Percentiles rank a stretch among this genome's conserved stretches.
These are phyloP conservation scores for Isotomurus palustris DNA, from an alignment of 2,888 invertebrate species.

Conservation along the genomic window DNA sequence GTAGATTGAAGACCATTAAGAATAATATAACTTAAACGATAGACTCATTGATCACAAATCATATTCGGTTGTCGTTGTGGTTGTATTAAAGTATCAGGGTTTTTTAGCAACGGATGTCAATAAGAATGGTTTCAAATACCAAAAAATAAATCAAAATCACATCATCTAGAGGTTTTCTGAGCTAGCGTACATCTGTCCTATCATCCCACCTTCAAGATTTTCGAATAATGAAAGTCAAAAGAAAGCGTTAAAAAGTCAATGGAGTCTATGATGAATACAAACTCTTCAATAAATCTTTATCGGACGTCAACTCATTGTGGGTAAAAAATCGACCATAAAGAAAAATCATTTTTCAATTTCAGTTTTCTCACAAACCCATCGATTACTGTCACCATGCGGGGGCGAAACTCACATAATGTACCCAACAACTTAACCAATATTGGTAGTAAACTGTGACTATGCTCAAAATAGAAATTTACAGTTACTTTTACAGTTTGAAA, in stretches of 20 bases:
- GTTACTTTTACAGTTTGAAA: too few relatives aligned
- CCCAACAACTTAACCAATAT: neutral
- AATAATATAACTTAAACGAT: too few relatives aligned
- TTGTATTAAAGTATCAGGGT: constrained; percentile 15
- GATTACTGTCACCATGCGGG: constrained; percentile 46
- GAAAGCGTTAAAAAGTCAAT: constrained; percentile 19
- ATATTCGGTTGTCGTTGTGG: constrained; percentile 31
- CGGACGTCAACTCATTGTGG: constrained; percentile 16
- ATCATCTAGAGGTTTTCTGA: neutral
- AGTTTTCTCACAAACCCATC: constrained; percentile 41
- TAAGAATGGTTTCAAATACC: too few relatives aligned
- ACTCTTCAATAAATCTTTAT: constrained; percentile 31
- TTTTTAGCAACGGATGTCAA: too few relatives aligned
- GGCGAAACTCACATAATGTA: constrained; percentile 34
- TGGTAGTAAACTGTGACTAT: neutral
- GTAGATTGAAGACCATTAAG: too few relatives aligned
- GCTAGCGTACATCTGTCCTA: neutral
- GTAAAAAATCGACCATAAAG: constrained; percentile 6
- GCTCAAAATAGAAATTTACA: too few relatives aligned
- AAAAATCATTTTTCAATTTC: constrained; percentile 41
- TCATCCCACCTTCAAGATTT: constrained; percentile 38
- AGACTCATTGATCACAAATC: constrained; percentile 38
- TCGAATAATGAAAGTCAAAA: constrained; percentile 10
- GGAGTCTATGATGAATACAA: constrained; percentile 16
- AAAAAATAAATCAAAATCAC: too few relatives aligned